Conservation (phyloP, 2,113 vertebrate species). For the Mastomys coucha region DNA sequence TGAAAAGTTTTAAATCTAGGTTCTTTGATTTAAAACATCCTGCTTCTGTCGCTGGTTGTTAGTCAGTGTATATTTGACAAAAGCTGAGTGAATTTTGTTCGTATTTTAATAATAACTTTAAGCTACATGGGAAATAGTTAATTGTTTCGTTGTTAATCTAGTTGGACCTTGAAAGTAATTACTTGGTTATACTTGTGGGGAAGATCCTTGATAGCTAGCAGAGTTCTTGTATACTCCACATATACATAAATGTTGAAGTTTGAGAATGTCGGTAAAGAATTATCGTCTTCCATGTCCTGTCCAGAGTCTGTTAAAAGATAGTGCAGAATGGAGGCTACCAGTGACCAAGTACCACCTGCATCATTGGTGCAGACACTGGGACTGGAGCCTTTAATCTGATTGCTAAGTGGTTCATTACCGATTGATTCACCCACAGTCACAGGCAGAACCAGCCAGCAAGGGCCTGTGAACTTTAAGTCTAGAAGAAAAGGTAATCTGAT, state of each 20-base stretch:
- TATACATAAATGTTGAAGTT: background rate
- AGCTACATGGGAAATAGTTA: background rate
- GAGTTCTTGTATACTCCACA: background rate
- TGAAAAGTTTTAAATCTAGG: constrained; percentile 13
- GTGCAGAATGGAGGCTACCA: background rate
- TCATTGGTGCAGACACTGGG: background rate
- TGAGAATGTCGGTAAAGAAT: background rate
- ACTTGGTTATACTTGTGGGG: background rate
- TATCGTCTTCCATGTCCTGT: background rate
- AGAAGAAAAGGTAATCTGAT: background rate
- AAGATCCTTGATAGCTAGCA: background rate
- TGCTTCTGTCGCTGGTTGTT: background rate
- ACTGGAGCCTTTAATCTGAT: background rate
- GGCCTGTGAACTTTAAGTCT: background rate
- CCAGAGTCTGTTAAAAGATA: background rate
- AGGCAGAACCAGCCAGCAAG: background rate
- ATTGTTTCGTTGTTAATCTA: constrained; percentile 18
- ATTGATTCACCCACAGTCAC: background rate
- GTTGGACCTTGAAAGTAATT: background rate
- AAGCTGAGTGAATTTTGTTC: background rate
- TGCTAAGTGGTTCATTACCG: background rate
- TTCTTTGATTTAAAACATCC: background rate
- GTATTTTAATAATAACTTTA: background rate
- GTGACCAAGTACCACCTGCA: background rate
- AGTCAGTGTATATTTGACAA: background rate